phyloP scores from a whole-genome alignment of 2,113 vertebrate genomes.

The Eudorcas thomsonii region DNA sequence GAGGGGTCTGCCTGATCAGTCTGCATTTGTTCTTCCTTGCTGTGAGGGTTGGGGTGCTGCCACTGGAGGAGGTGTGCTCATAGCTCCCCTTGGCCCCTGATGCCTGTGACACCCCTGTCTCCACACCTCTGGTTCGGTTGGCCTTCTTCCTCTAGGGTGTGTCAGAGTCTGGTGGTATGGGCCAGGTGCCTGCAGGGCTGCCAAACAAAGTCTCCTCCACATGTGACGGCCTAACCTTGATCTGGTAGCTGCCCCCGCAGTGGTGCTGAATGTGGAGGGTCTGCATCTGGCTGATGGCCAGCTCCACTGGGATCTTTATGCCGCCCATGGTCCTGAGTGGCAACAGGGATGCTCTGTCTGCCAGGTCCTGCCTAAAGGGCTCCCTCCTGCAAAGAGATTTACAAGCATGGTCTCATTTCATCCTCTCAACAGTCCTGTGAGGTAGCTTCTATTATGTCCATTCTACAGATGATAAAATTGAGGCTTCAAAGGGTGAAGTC shows the following conservation, averaged over 20 bases:
- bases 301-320: constrained; percentile 20
- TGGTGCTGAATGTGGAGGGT: neutral
- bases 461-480: neutral
- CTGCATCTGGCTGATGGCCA: constrained; percentile 31
- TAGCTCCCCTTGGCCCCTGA: neutral
- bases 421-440: neutral
- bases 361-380: neutral
- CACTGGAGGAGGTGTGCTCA: neutral
- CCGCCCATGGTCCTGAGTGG: neutral
- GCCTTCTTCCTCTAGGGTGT: constrained; percentile 74
- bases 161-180: constrained; percentile 55
- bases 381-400: constrained; percentile 18
- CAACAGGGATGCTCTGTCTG: neutral
- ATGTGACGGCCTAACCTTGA: constrained; percentile 68
- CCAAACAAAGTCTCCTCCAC: constrained; percentile 83
- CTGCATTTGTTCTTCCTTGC: constrained; percentile 76
- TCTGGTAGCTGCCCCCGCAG: neutral
- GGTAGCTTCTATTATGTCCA: neutral
- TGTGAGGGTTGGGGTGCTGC: constrained; percentile 27
- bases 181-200: constrained; percentile 20
- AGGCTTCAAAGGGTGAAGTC: neutral
- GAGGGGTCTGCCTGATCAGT: constrained; percentile 69
- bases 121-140: neutral
- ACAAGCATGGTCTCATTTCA: neutral
- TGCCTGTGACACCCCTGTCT: neutral